phyloP scores from a whole-genome alignment of 2,797 vertebrate genomes.

The Geotrypetes seraphini region DNA sequence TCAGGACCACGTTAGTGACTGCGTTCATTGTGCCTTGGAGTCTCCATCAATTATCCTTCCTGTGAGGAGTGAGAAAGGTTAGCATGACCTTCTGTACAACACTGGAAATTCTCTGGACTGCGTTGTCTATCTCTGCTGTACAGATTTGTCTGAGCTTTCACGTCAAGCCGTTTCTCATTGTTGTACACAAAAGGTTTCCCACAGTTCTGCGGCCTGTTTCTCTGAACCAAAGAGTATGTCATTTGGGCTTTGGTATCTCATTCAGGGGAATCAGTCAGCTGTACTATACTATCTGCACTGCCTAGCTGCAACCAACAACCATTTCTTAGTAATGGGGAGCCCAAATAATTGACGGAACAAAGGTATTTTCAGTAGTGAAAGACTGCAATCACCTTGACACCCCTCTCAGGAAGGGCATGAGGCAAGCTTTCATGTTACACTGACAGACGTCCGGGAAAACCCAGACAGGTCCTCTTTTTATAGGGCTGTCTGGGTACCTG shows the following conservation, averaged over 20 bases:
- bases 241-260: constrained; percentile 25
- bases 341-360: not conserved
- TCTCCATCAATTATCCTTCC: too few species aligned
- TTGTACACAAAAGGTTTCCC: constrained; percentile 37
- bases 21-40: too few species aligned
- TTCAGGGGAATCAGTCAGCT: constrained; percentile 39
- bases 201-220: constrained; percentile 27
- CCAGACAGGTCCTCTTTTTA: too few species aligned
- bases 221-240: constrained; percentile 33
- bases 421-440: not conserved
- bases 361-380: not conserved
- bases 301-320: constrained; percentile 16
- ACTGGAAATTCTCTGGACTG: too few species aligned
- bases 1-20: too few species aligned
- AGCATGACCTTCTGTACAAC: too few species aligned
- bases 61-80: too few species aligned
- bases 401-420: not conserved
- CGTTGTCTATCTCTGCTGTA: rapidly evolving
- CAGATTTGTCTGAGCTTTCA: constrained; percentile 15
- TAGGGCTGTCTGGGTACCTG: too few species aligned
- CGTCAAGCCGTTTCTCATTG: constrained; percentile 18
- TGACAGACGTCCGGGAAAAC: too few species aligned
- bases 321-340: constrained; percentile 13
- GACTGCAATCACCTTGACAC: not conserved
- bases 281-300: constrained; percentile 19